Conservation (phyloP, 2,113 vertebrate species). For the Setophaga petechia region DNA sequence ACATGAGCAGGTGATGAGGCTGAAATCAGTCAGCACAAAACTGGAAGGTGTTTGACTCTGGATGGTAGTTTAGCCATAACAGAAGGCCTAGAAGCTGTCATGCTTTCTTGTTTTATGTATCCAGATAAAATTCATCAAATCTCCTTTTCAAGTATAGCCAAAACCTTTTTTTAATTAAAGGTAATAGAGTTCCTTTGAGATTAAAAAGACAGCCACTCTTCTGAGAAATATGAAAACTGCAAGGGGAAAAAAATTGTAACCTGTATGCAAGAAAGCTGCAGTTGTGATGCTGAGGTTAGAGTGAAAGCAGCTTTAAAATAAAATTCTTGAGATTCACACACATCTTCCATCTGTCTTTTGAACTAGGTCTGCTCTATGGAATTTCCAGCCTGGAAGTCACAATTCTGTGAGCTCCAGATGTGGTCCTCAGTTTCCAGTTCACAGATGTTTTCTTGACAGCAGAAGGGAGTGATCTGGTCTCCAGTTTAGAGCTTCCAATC, state of each 20-base stretch:
- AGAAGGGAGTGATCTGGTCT: neutral
- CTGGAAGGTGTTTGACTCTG: rapidly evolving
- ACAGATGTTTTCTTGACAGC: neutral
- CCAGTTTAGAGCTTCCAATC: neutral
- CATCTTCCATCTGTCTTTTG: neutral
- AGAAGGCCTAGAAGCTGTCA: neutral
- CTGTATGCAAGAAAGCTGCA: neutral
- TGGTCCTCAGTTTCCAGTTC: neutral
- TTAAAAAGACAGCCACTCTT: neutral
- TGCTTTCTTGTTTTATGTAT: neutral
- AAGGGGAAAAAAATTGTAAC: neutral
- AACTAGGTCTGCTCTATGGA: neutral
- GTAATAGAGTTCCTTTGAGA: neutral
- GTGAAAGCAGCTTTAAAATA: neutral
- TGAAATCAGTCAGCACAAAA: neutral
- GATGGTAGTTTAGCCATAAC: neutral
- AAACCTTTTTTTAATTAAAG: neutral
- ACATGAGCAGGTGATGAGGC: neutral
- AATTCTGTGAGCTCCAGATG: neutral
- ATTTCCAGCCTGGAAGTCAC: neutral
- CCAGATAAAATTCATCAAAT: neutral
- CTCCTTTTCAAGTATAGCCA: neutral
- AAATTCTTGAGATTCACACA: neutral
- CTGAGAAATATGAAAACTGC: neutral
- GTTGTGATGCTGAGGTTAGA: neutral